phyloP scores from a whole-genome alignment of 2,888 invertebrate genomes.

The Volucella inflata region DNA sequence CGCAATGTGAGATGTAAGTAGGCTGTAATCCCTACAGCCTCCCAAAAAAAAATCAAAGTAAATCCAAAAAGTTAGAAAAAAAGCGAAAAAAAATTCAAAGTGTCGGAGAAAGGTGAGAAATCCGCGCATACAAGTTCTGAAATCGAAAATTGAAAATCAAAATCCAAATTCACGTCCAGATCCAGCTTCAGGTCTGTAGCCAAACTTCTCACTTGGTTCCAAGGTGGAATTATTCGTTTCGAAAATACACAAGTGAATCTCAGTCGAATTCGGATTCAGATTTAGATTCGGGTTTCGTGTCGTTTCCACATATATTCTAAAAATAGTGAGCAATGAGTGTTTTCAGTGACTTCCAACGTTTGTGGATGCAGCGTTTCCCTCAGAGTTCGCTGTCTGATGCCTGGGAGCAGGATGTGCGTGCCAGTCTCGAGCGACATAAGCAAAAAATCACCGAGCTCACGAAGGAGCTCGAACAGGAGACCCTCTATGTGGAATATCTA shows the following conservation, averaged over 20 bases:
- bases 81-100: slow-evolving; percentile 27
- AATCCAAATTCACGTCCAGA: slow-evolving; percentile 39
- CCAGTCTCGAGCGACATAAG: slow-evolving; percentile 94
- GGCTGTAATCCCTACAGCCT: slow-evolving; percentile 73
- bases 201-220: slow-evolving; percentile 15
- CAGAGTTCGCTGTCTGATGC: slow-evolving; percentile 95
- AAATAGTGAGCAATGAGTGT: slow-evolving; percentile 88
- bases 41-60: slow-evolving; percentile 42
- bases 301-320: slow-evolving; percentile 43
- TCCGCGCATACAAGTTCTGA: neutral
- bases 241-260: slow-evolving; percentile 28
- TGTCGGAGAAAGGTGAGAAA: slow-evolving; percentile 12
- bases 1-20: slow-evolving; percentile 74
- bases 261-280: slow-evolving; percentile 19
- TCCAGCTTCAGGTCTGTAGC: slow-evolving; percentile 20
- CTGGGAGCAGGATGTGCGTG: slow-evolving; percentile 96
- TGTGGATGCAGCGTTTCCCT: slow-evolving; percentile 96
- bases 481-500: slow-evolving; percentile 94
- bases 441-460: slow-evolving; percentile 92
- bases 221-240: slow-evolving; percentile 31
- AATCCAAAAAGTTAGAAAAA: slow-evolving; percentile 21
- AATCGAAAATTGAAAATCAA: neutral
- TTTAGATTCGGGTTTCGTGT: slow-evolving; percentile 54
- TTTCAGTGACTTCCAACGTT: slow-evolving; percentile 95
- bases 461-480: slow-evolving; percentile 95